Conservation (phyloP, 2,888 invertebrate species). For the Cataglyphis altisquamis region DNA sequence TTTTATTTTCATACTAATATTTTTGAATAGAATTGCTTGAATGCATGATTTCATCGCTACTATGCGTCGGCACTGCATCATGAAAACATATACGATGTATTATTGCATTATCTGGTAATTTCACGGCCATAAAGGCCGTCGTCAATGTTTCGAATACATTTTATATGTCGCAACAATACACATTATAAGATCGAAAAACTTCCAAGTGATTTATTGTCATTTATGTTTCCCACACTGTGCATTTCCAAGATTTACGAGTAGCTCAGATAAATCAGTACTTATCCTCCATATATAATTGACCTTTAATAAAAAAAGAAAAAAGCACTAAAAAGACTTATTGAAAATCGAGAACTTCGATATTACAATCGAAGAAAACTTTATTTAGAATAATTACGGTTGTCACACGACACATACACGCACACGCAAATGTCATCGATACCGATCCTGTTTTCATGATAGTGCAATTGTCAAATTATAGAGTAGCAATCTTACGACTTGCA, state of each 20-base stretch:
- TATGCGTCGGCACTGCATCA: background rate
- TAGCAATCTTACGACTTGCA: constrained; percentile 4
- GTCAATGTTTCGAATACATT: constrained; percentile 1
- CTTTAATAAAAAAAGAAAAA: constrained; percentile 18
- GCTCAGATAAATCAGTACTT: constrained; percentile 1
- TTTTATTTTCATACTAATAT: constrained; percentile 2
- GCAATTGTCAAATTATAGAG: constrained; percentile 40
- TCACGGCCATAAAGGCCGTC: constrained; percentile 33
- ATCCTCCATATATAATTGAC: background rate
- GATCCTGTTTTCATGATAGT: constrained; percentile 35
- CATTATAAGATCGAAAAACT: constrained; percentile 20
- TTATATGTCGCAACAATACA: background rate
- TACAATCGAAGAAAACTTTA: constrained; percentile 22
- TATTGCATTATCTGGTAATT: constrained; percentile 41
- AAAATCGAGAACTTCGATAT: constrained; percentile 37
- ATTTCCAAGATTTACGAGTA: background rate
- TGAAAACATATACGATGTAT: background rate
- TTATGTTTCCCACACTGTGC: background rate
- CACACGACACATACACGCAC: background rate
- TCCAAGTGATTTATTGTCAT: constrained; percentile 20
- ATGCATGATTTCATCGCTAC: constrained; percentile 38
- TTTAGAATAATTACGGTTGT: constrained; percentile 28
- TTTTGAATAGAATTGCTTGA: constrained; percentile 11
- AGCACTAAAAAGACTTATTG: background rate
- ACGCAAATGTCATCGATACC: constrained; percentile 27